phyloP scores from a whole-genome alignment of 2,113 vertebrate species.

The Maccullochella peelii region DNA sequence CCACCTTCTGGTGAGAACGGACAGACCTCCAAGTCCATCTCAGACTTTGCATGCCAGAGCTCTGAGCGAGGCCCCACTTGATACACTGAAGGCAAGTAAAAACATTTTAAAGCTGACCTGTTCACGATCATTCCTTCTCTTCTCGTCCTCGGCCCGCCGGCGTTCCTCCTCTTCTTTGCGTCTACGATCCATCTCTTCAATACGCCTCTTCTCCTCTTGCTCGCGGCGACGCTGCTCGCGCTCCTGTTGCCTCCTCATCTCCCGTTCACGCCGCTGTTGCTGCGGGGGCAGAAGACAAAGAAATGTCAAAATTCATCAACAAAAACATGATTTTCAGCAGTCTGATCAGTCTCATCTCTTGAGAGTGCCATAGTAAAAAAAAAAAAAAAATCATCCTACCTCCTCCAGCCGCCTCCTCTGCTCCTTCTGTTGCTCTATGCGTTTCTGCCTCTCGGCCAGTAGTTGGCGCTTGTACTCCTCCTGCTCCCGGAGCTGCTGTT shows the following conservation, averaged over 20 bases:
- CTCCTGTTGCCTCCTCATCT: slow-evolving; percentile 97
- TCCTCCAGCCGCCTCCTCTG: slow-evolving; percentile 95
- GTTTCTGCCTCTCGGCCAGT: slow-evolving; percentile 95
- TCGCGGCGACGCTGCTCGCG: slow-evolving; percentile 95
- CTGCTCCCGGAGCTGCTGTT: slow-evolving; percentile 97
- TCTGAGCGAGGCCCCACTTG: neutral
- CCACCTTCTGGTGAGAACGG: too few species aligned
- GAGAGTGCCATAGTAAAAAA: neutral
- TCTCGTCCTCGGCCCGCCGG: slow-evolving; percentile 95
- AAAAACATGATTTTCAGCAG: neutral
- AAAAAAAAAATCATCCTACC: slow-evolving; percentile 62
- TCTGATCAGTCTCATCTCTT: neutral
- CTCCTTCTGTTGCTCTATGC: slow-evolving; percentile 98
- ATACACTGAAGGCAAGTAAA: neutral
- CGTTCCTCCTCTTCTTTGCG: slow-evolving; percentile 97
- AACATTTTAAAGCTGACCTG: slow-evolving; percentile 85
- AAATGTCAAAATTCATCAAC: neutral
- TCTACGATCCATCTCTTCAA: slow-evolving; percentile 95
- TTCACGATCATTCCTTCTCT: slow-evolving; percentile 95
- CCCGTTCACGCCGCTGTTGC: slow-evolving; percentile 98
- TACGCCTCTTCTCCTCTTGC: slow-evolving; percentile 94
- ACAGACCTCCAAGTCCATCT: too few species aligned
- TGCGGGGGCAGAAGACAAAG: slow-evolving; percentile 50
- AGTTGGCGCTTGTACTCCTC: slow-evolving; percentile 98
- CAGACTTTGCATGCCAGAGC: neutral